These are phyloP conservation scores for Pimpla rufipes DNA, from an alignment of 2,888 invertebrate species.

Conservation along the genomic window DNA sequence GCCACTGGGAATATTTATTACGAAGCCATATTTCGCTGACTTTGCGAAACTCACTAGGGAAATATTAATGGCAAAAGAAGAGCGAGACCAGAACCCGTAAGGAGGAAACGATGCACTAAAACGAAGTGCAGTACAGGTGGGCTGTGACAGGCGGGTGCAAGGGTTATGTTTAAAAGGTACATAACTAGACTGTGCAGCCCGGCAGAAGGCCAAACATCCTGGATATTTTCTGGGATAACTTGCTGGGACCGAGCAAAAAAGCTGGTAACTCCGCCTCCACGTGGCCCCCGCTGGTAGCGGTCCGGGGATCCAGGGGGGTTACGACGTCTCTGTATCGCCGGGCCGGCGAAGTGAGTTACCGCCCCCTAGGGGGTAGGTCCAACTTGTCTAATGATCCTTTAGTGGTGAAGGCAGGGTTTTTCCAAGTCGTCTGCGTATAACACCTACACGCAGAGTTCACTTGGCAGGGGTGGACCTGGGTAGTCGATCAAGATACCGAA, in stretches of 20 bases:
- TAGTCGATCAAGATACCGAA: not conserved
- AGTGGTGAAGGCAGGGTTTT: conserved; percentile 6
- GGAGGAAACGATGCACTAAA: not conserved
- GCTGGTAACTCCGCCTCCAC: conserved; percentile 11
- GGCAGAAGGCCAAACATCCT: too few species aligned
- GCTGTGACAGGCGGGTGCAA: not conserved
- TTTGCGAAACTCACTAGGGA: not conserved
- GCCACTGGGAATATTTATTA: not conserved
- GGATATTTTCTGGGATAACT: not conserved
- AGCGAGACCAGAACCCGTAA: not conserved
- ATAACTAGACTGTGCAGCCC: too few species aligned
- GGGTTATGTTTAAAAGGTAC: not conserved
- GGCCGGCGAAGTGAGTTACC: conserved; percentile 1
- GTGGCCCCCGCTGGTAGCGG: not conserved
- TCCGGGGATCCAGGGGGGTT: not conserved
- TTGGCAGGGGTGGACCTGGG: not conserved
- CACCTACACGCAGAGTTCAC: too few species aligned
- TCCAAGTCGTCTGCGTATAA: too few species aligned
- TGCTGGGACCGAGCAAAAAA: not conserved
- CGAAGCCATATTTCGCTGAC: not conserved
- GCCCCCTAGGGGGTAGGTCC: not conserved
- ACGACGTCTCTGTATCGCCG: not conserved
- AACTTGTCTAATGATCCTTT: conserved; percentile 5
- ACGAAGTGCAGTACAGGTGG: not conserved
- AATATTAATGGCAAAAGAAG: not conserved